Percentiles rank a stretch among this genome's conserved stretches.
Conservation (phyloP, 2,888 invertebrate species). For the Anaspis maculata region DNA sequence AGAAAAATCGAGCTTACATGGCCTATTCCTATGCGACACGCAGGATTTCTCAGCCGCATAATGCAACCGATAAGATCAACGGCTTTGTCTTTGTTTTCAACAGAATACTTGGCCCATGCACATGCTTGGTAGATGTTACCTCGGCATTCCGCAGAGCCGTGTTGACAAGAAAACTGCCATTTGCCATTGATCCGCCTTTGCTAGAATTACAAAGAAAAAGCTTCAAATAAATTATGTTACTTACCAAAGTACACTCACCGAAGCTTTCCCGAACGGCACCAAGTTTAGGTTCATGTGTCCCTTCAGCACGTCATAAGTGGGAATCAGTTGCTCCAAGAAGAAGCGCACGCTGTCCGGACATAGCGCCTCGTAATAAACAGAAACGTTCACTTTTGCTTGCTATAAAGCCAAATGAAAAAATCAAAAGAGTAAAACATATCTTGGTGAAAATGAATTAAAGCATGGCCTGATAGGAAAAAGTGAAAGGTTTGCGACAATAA, state of each 20-base stretch:
- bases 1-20: slow-evolving; percentile 34
- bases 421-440: no score
- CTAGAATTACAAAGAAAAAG: no score
- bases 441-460: no score
- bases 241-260: no score
- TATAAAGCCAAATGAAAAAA: no score
- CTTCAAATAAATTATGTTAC: no score
- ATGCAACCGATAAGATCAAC: slow-evolving; percentile 40
- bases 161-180: slow-evolving; percentile 25
- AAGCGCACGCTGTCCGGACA: slow-evolving; percentile 46
- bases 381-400: slow-evolving; percentile 28
- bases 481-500: no score
- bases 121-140: slow-evolving; percentile 45
- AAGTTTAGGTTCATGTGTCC: slow-evolving; percentile 13
- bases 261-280: slow-evolving; percentile 23
- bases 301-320: slow-evolving; percentile 19
- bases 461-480: no score
- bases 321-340: slow-evolving; percentile 40
- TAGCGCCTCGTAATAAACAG: slow-evolving; percentile 47
- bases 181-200: slow-evolving; percentile 11
- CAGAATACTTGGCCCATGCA: no score
- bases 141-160: slow-evolving; percentile 39
- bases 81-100: slow-evolving; percentile 30
- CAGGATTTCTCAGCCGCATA: slow-evolving; percentile 21
- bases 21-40: slow-evolving; percentile 16